These are phyloP conservation scores for Dendrocincla tyrannina DNA, from an alignment of 2,797 vertebrate genomes.

Conservation along the genomic window DNA sequence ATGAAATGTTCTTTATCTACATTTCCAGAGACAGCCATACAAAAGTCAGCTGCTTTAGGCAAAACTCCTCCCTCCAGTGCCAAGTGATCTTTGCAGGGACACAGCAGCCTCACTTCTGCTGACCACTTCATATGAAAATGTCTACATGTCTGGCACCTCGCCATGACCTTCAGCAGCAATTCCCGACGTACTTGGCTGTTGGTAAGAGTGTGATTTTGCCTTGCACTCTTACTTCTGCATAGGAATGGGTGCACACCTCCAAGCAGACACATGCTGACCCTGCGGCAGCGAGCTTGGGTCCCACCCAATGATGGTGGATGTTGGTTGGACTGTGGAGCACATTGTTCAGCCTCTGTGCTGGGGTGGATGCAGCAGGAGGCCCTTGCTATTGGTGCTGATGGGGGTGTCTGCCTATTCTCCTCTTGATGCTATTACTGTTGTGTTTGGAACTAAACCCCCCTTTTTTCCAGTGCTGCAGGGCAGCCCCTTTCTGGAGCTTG, in stretches of 20 bases:
- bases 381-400: fast-evolving
- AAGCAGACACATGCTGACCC: neutral
- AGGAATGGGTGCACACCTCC: fast-evolving
- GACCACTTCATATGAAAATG: neutral
- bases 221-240: neutral
- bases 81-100: constrained; percentile 7
- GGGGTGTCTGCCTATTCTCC: neutral
- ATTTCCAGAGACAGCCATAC: neutral
- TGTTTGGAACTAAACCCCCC: fast-evolving
- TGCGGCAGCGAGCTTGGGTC: fast-evolving
- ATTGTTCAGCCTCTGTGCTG: neutral
- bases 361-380: neutral
- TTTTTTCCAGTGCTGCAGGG: neutral
- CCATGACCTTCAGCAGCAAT: neutral
- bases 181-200: neutral
- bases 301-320: neutral
- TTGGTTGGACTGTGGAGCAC: neutral
- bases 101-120: neutral
- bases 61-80: neutral
- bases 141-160: neutral
- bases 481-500: neutral
- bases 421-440: neutral
- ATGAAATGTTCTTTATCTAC: constrained; percentile 30
- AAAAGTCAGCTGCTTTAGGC: constrained; percentile 3
- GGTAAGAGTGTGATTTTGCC: neutral